These are phyloP conservation scores for Hiodon alosoides DNA, from an alignment of 2,113 vertebrate genomes.

Conservation along the genomic window DNA sequence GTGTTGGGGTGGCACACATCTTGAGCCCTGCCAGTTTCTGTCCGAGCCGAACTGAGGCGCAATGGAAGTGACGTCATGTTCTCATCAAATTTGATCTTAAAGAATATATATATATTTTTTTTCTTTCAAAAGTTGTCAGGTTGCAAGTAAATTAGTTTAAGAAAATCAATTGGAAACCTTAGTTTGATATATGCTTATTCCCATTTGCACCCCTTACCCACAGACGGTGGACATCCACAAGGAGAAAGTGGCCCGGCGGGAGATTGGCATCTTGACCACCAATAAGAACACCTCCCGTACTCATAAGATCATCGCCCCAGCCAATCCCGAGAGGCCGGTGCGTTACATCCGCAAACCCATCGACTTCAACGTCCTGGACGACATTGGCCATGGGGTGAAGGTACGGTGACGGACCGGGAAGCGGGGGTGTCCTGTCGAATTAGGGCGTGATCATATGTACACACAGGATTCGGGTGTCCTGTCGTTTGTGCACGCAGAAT, in stretches of 20 bases:
- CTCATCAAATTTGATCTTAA: no score
- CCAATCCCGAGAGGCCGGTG: constrained; percentile 94
- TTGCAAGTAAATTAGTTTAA: no score
- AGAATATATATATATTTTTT: no score
- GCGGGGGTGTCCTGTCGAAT: not conserved
- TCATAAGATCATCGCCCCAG: constrained; percentile 98
- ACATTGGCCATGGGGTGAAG: constrained; percentile 98
- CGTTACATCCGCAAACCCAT: constrained; percentile 98
- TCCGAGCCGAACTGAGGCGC: no score
- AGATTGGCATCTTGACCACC: constrained; percentile 98
- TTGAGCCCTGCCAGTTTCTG: no score
- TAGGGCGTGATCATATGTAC: no score
- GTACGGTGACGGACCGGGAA: constrained; percentile 53
- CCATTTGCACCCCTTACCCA: constrained; percentile 19
- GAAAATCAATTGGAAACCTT: not conserved
- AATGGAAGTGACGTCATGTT: no score
- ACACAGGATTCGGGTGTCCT: no score
- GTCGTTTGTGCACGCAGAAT: no score
- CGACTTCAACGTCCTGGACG: constrained; percentile 95
- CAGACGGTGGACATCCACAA: constrained; percentile 99
- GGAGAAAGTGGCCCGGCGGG: constrained; percentile 96
- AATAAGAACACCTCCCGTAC: constrained; percentile 99
- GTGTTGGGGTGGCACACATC: no score
- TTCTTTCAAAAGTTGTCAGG: no score
- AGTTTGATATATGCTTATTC: not conserved